Evolutionary conservation across 2,888 invertebrate species (phyloP), one percentile per base, ranked within the genome.

Genomic region (Melanotus villosus): DNA sequence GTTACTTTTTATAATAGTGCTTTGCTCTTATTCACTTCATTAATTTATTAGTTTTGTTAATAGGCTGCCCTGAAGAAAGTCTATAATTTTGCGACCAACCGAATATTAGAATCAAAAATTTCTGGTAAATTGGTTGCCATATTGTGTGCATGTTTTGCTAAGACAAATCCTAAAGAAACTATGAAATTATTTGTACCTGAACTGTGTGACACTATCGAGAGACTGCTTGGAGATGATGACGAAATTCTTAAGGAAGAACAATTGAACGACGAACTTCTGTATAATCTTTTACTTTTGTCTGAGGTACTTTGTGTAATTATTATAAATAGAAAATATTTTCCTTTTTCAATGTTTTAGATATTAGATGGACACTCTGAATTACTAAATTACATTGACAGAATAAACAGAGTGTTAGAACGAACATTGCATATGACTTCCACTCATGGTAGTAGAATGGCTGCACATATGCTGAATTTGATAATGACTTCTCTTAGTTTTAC

Each of bases 21-120:
- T n/a, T n/a, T n/a, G n/a, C n/a, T n/a, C n/a, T n/a, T n/a, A n/a
- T n/a, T n/a, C n/a, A n/a, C n/a, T n/a, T n/a, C n/a, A n/a, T n/a
- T 43, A 10, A 43, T 10, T 43, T 4, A 43, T 43, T 12, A 16
- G 7, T 4, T 45, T 19, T 18, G 16, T 45, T 73, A 57, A 64
- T 77, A 87, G 68, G 87, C 91, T 72, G 94, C 94, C 0, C 81
- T 96, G 50, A 88, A 90, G 74, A 94, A 94, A 81, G 87, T 97
- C 30, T 90, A 90, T 72, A 85, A 89, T 7, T 96, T 94, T 82
- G 89, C 91, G 0, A 90, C 90, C 0, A 90, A 90, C 59, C 89
- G 91, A 23, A 91, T 94, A n/a, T 89, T 94, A 75, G 97, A 97
- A 82, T 91, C 92, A 0, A 91, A 91, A 77, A 93, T 96, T 0